phyloP scores from a whole-genome alignment of 1,140 invertebrate species.

The fruit fly (Drosophila melanogaster) region Release_6_plus_ISO1_MT NT_033779.5:9180001-9180500 shows the following conservation, averaged over 20 bases:
- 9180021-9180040: slow-evolving; percentile 63
- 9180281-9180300: slow-evolving; percentile 57
- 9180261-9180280: slow-evolving; percentile 55
- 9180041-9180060: slow-evolving; percentile 72
- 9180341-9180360: slow-evolving; percentile 34
- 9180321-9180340: slow-evolving; percentile 20
- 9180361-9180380: slow-evolving; percentile 74
- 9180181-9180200: slow-evolving; percentile 42
- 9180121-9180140: slow-evolving; percentile 5
- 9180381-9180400: slow-evolving; percentile 74
- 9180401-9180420: slow-evolving; percentile 57
- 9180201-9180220: slow-evolving; percentile 62
- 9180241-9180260: slow-evolving; percentile 74
- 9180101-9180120: slow-evolving; percentile 24
- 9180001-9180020: slow-evolving; percentile 56
- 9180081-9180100: slow-evolving; percentile 20
- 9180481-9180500: background rate
- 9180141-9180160: background rate
- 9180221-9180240: slow-evolving; percentile 78
- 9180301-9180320: slow-evolving; percentile 41
- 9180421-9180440: slow-evolving; percentile 57
- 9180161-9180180: slow-evolving; percentile 15
- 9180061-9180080: slow-evolving; percentile 38
- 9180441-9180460: slow-evolving; percentile 61
- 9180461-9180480: slow-evolving; percentile 38